Base-by-base conservation (phyloP, 2,888 invertebrate species). In the Anticlea derivata region DNA sequence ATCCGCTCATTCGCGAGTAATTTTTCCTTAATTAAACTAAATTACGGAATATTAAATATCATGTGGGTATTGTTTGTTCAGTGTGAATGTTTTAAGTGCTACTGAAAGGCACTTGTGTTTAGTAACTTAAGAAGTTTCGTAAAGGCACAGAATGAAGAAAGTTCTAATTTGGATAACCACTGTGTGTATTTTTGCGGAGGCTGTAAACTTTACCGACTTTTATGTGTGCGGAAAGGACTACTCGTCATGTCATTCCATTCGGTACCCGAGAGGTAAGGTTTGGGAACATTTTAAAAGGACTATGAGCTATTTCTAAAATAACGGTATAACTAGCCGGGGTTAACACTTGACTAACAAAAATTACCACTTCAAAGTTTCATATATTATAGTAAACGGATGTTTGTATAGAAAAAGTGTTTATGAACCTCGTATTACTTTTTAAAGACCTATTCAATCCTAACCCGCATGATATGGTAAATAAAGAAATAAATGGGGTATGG, bases 21-120 rank as follows among this genome's bases (percentile, higher is more conserved):
- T 71, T 70, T 78, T 70, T 70, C 62, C 73, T 75, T 76, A 69
- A 72, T 81, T 83, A 78, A 75, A 68, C 65, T 75, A 75, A 66
- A 75, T 78, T 79, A 78, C 66, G 61, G 60, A 68, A 62, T 69
- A 68, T 61, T 50, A 74, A 80, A 84, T 84, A 84, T 71, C 75
- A 65, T 60, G 66, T 70, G 69, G 13, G 54, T 57, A 52, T 53
- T 63, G 61, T 64, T 60, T 56, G 69, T 70, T 63, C 64, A 68
- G 68, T 68, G 67, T 77, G 74, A 73, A 77, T 68, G 74, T 70
- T 72, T 61, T 60, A 59, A 75, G 73, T 71, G 68, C 61, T 66
- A 62, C 65, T 66, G 68, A 69, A 65, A 76, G 60, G 72, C 69
- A 70, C 74, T 73, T 72, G 78, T 77, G 77, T 68, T 65, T 65